Base-by-base conservation (phyloP, 1,140 invertebrate genomes). In the Mizuhopecten yessoensis region DNA sequence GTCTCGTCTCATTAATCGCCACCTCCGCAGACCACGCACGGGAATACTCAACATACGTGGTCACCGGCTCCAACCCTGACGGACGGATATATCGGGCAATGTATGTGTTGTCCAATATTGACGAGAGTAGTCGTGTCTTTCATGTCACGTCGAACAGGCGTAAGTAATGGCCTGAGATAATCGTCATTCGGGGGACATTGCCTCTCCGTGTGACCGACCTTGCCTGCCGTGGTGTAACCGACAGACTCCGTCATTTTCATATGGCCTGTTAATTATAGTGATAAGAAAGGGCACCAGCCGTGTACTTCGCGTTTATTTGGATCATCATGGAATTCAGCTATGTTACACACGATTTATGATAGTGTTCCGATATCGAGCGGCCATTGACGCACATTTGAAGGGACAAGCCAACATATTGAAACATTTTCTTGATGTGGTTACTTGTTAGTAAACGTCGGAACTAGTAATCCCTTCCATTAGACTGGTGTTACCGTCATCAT, bases 261-360 rank as follows among this genome's bases (percentile, higher is more conserved):
- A 75, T 75, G 57, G 57, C 57, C 57, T n/a, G 57, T 75, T 75
- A 75, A 75, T 75, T 75, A 75, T 75, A 75, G n/a, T 29, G 57
- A 75, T 75, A 75, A 75, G 57, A 75, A 75, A 75, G n/a, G 57
- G n/a, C 23, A 75, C 57, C 23, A 75, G 57, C 29, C n/a, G 57
- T 75, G n/a, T 75, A 9, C 57, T 75, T 75, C n/a, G 57, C 57
- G 57, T 75, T 75, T 75, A 75, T 75, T 29, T 75, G 23, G 57
- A 75, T 75, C 57, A 75, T 75, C 57, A 75, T 75, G 57, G 23
- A 75, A 75, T 75, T 75, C 57, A 75, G 57, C 57, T n/a, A 75
- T 75, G 57, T 75, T 29, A 75, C 57, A 75, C 57, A 29, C 57
- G 57, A 29, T 75, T 75, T 75, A 75, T 75, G 57, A 75, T 75